Base-by-base conservation (phyloP, 2,113 vertebrate genomes). In the Theristicus caerulescens region DNA sequence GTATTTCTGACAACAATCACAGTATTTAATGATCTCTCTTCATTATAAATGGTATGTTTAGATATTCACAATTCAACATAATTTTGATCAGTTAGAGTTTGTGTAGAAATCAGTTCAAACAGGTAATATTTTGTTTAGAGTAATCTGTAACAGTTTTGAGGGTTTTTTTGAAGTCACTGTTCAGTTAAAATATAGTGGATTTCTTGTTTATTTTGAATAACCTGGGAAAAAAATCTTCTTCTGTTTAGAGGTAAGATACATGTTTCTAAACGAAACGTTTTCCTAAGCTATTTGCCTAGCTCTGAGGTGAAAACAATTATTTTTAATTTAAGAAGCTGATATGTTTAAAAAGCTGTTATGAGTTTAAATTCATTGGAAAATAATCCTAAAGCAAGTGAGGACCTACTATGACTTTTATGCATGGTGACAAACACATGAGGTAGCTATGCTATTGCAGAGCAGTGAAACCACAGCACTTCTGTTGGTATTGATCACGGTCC, bases 381-480 rank as follows among this genome's bases (percentile, higher is more conserved):
- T 29, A 83, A 78, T 66, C 29, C 34, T 54, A 26, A 72, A 69
- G 15, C 8, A 22, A 29, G 31, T 7, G 25, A 78, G 27, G 46
- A 12, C 26, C 26, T 71, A 4, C 42, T 57, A 0, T 42, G 58
- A 26, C 27, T 86, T 71, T 19, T 1, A 0, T 20, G 22, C 31
- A 1, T 16, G 32, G 11, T 51, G 18, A 46, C 46, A 73, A 70
- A 46, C 16, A 5, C 13, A 6, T 14, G 22, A 71, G 74, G 25
- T 20, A 59, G 52, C 77, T 51, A 42, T 40, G 52, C 24, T 84
- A 0, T 47, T 1, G 1, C 32, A 54, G 34, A 66, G 51, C 31
- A 24, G 46, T 46, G 8, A 81, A 86, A 58, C 25, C 55, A 17
- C 7, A 16, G n/a, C 0, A 0, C 24, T 71, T 47, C 52, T 51